Percentiles rank a stretch among this genome's conserved stretches.
Conservation (phyloP, 2,113 vertebrate species). For the Varanus komodoensis region DNA sequence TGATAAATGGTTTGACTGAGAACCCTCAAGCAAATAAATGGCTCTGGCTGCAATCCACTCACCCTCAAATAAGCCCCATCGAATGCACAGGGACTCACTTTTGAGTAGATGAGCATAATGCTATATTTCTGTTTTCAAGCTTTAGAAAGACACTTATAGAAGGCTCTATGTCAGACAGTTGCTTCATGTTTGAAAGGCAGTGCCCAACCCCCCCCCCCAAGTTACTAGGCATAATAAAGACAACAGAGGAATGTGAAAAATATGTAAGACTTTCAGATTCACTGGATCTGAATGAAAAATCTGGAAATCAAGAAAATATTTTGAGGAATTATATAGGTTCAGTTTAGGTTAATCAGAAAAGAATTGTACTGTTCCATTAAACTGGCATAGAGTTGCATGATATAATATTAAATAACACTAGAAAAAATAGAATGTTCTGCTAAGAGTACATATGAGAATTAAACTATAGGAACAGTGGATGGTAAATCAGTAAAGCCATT, state of each 20-base stretch:
- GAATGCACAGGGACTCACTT: background rate
- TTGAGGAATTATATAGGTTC: background rate
- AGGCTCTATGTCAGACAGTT: background rate
- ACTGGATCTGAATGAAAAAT: background rate
- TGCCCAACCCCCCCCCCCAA: background rate
- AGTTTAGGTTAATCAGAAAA: conserved; percentile 4
- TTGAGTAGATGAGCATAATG: background rate
- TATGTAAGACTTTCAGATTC: background rate
- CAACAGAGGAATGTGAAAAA: background rate
- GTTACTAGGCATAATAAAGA: background rate
- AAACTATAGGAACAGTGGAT: conserved; percentile 48
- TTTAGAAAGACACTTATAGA: background rate
- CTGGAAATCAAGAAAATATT: background rate
- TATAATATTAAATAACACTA: background rate
- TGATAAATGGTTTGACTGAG: too few species aligned
- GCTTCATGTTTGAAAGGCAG: background rate
- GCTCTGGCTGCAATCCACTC: background rate
- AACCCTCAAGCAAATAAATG: too few species aligned
- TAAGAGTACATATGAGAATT: conserved; percentile 30
- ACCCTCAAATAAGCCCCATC: background rate
- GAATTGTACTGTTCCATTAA: background rate
- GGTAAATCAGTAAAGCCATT: conserved; percentile 26
- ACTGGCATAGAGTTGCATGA: conserved; percentile 20
- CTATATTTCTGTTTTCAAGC: background rate
- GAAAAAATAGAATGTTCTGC: background rate